Evolutionary conservation across 2,113 vertebrate species (phyloP).

Genomic region (Pao palembangensis): DNA sequence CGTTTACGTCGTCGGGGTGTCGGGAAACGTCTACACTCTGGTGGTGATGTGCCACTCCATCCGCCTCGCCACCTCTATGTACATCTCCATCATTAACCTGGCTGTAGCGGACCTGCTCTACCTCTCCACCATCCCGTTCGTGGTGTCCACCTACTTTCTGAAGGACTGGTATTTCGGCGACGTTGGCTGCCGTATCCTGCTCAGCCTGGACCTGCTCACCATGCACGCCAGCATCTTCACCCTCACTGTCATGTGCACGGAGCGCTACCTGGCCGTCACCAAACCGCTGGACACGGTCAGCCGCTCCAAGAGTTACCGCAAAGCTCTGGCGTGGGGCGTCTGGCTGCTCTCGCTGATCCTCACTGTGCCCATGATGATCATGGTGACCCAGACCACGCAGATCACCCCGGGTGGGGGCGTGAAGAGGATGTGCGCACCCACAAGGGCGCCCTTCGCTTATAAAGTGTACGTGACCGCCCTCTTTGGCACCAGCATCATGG

Average conservation of each 20-base stretch:
- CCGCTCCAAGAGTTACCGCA: conserved; percentile 82
- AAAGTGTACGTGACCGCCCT: conserved; percentile 85
- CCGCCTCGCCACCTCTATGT: conserved; percentile 85
- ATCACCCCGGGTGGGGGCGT: conserved; percentile 69
- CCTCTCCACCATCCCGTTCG: conserved; percentile 91
- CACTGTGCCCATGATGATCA: conserved; percentile 87
- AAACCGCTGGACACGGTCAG: conserved; percentile 84
- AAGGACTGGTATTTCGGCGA: conserved; percentile 94
- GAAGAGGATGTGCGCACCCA: conserved; percentile 85
- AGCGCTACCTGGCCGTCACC: conserved; percentile 90
- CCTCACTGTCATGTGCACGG: conserved; percentile 88
- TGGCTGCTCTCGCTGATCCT: conserved; percentile 84
- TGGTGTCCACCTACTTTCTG: conserved; percentile 88
- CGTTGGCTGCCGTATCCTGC: conserved; percentile 84
- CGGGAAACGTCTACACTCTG: conserved; percentile 88
- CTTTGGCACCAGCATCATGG: conserved; percentile 91
- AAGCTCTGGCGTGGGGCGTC: conserved; percentile 79
- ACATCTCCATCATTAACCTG: conserved; percentile 89
- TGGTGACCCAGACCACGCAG: conserved; percentile 81
- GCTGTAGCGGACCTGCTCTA: conserved; percentile 90
- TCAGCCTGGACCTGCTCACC: conserved; percentile 89
- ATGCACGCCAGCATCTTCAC: conserved; percentile 96
- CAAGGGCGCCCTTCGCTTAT: conserved; percentile 81
- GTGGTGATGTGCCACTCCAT: conserved; percentile 88
- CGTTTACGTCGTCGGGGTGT: conserved; percentile 84